Evolutionary conservation across 2,113 vertebrate genomes (phyloP).

Genomic region (Erythrolamprus reginae): DNA sequence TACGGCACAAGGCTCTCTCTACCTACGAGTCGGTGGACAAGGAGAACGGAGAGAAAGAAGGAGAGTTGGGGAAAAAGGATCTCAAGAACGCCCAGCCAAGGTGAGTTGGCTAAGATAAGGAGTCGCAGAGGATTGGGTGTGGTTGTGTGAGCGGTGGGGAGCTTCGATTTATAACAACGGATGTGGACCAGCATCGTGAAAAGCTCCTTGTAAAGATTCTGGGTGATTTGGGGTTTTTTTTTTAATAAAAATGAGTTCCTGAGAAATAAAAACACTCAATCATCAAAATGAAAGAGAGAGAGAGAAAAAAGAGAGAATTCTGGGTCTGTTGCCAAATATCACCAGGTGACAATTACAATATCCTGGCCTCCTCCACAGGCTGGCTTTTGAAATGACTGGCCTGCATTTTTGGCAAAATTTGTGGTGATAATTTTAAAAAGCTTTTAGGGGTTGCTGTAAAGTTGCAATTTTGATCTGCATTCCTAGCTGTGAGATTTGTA

Average conservation of each 20-base stretch:
- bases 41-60: conserved; percentile 68
- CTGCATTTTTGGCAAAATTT: not conserved
- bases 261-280: not conserved
- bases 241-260: not conserved
- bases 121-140: not conserved
- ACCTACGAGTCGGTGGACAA: conserved; percentile 68
- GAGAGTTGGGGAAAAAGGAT: conserved; percentile 51
- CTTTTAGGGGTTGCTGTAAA: too few relatives aligned
- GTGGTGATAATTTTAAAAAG: too few relatives aligned
- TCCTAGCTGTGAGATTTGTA: not conserved
- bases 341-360: not conserved
- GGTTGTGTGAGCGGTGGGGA: too few relatives aligned
- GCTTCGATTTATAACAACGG: too few relatives aligned
- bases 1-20: conserved; percentile 69
- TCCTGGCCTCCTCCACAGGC: not conserved
- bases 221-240: not conserved
- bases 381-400: not conserved
- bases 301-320: not conserved
- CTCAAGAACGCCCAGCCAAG: conserved; percentile 71
- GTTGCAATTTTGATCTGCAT: not conserved
- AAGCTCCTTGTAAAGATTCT: not conserved
- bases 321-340: not conserved
- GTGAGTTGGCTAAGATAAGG: conserved; percentile 58
- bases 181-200: not conserved
- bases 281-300: not conserved